phyloP scores from a whole-genome alignment of 2,797 vertebrate genomes.

The Salarias fasciatus region DNA sequence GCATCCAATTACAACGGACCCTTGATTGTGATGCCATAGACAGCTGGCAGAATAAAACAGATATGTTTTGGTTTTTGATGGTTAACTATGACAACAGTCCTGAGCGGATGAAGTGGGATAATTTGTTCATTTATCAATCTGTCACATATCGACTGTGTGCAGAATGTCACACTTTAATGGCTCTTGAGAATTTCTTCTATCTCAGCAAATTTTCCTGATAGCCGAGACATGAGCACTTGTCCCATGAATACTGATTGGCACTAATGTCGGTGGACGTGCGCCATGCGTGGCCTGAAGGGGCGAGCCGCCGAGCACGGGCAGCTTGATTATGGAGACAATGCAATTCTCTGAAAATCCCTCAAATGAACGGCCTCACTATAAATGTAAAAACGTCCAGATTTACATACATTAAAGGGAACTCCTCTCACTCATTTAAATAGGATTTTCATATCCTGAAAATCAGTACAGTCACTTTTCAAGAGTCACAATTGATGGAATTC shows the following conservation, averaged over 20 bases:
- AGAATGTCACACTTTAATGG: constrained; percentile 61
- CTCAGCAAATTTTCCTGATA: constrained; percentile 68
- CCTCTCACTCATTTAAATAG: too few species aligned
- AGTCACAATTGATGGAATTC: too few species aligned
- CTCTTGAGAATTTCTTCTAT: constrained; percentile 61
- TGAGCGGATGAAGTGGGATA: constrained; percentile 53
- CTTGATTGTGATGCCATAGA: constrained; percentile 77
- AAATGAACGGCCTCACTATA: too few species aligned
- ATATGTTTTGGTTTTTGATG: constrained; percentile 76
- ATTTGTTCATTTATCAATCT: constrained; percentile 82
- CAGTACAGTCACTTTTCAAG: too few species aligned
- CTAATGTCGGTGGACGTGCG: constrained; percentile 34
- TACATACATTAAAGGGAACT: too few species aligned
- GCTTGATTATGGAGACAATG: too few species aligned
- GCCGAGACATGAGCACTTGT: constrained; percentile 40
- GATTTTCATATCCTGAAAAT: too few species aligned
- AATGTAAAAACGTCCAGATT: too few species aligned
- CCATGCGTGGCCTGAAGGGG: neutral
- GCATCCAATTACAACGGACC: constrained; percentile 74
- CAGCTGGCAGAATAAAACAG: constrained; percentile 61
- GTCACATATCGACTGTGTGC: constrained; percentile 65
- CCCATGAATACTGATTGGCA: constrained; percentile 60
- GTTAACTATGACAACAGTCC: constrained; percentile 70
- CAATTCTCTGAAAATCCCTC: too few species aligned
- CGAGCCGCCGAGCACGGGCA: too few species aligned